A percentile compares a stretch with the other conserved stretches of the same genome.
phyloP scores from a whole-genome alignment of 2,797 vertebrate species.

The Spea hammondii region DNA sequence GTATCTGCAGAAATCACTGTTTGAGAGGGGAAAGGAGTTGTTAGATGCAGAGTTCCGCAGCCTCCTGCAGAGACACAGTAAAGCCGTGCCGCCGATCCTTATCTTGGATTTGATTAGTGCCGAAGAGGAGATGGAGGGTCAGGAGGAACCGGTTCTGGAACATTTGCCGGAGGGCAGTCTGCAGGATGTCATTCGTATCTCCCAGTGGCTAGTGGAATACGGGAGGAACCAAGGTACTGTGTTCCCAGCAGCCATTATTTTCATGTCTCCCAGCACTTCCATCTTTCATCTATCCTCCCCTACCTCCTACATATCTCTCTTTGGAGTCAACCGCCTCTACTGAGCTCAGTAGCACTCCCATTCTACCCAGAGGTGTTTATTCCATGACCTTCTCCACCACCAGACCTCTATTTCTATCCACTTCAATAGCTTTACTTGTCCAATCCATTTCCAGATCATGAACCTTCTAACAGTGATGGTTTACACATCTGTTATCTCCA shows the following conservation, averaged over 20 bases:
- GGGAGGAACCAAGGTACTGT: conserved; percentile 89
- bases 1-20: conserved; percentile 83
- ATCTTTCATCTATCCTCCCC: not conserved
- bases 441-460: too few relatives aligned
- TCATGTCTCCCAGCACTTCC: not conserved
- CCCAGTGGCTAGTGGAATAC: conserved; percentile 92
- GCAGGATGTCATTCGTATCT: conserved; percentile 88
- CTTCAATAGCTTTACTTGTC: too few relatives aligned
- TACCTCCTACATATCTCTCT: too few relatives aligned
- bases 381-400: too few relatives aligned
- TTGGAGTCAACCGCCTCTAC: too few relatives aligned
- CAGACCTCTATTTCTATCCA: too few relatives aligned
- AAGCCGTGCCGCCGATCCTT: conserved; percentile 88
- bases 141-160: conserved; percentile 86
- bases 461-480: too few relatives aligned
- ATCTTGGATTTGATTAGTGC: conserved; percentile 88
- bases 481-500: too few relatives aligned
- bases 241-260: not conserved
- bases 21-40: conserved; percentile 92
- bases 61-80: conserved; percentile 88
- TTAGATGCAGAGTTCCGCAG: conserved; percentile 91
- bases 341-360: too few relatives aligned
- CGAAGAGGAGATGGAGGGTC: conserved; percentile 88
- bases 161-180: conserved; percentile 88
- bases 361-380: too few relatives aligned